Base-by-base conservation (phyloP, 30 jellyfish, hydroid and myxozoan genomes). In the Sanderia malayensis region DNA sequence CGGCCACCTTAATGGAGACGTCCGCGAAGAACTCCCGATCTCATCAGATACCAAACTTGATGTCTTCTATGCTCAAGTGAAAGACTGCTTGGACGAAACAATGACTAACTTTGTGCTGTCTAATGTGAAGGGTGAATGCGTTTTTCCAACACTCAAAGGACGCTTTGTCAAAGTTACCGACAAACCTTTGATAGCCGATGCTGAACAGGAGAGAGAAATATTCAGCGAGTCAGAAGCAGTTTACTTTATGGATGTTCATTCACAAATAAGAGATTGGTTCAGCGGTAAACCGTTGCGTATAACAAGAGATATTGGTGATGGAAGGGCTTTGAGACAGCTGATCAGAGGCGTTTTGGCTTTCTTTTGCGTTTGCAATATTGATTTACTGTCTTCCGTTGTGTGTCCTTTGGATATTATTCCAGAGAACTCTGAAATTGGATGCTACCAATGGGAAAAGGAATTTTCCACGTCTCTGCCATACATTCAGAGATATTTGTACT, bases 121-220 rank as follows among this genome's bases (percentile, higher is more conserved):
- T 29, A 69, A 67, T 47, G 13, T 79, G 33, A 63, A 70, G 25
- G 90, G 65, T 2, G 92, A 71, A 20, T 46, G 78, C 26, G 70
- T 86, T 24, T 76, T 86, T 33, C 96, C 96, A 1, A 71, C 92
- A 23, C 18, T 27, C 13, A 27, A 77, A 34, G 74, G 80, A 73
- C 30, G 22, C 3, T 86, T 86, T 59, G 81, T 55, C 21, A 28
- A 80, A 10, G 21, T 79, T 21, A 44, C 52, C 20, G 93, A 76
- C 3, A 64, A 30, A 37, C 96, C 96, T 1, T 59, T 86, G 22
- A 52, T 86, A 1, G 68, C 79, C 4, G 84, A 70, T 32, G 61
- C 61, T 45, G 82, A 32, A 17, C 37, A 63, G 8, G 72, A 61
- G 4, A 41, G 74, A 23, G 33, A 26, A 29, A 71, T 76, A 0